Evolutionary conservation across 1,140 invertebrate genomes (phyloP), one percentile per base, ranked within the genome.

Genomic region (Scaptomyza montana): DNA sequence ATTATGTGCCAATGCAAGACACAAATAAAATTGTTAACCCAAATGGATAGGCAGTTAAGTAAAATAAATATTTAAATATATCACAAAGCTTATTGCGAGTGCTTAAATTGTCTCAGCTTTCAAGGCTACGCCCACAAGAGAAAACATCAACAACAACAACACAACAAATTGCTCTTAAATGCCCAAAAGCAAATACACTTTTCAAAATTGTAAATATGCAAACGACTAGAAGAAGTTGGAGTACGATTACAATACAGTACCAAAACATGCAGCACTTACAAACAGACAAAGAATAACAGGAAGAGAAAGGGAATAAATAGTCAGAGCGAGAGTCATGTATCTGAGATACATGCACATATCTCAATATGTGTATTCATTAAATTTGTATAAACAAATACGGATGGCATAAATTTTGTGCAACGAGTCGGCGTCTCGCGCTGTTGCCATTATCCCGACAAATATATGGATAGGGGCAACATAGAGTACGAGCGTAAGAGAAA

Each of bases 331-430:
- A 9, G 13, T 9, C 33, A 51, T 13, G 12, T n/a, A 13, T 67
- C 12, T 45, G 39, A 13, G 19, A 62, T 68, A 36, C 53, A 59
- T 63, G 36, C 47, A 45, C 30, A 39, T 66, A 56, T 46, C 66
- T 51, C 39, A 64, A 61, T 62, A 59, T 85, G 78, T 89, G 69
- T 90, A 89, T 85, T 89, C 86, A 85, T 89, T 89, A 89, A 89
- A 86, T 89, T 89, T 89, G 86, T 89, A 89, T 81, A 89, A 89
- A 90, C 86, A 90, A 89, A 89, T 81, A 86, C 78, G 68, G 73
- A 73, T 73, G 60, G 80, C 80, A 89, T 81, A 79, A 74, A 89
- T 85, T 77, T 64, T 69, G 62, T 67, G 71, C 71, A 78, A 69
- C 63, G 69, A 55, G 74, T 59, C 60, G 60, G 61, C 61, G 74